Evolutionary conservation across 2,888 invertebrate genomes (phyloP), one percentile per base, ranked within the genome.

Genomic region (Nipponacmea schrenckii): DNA sequence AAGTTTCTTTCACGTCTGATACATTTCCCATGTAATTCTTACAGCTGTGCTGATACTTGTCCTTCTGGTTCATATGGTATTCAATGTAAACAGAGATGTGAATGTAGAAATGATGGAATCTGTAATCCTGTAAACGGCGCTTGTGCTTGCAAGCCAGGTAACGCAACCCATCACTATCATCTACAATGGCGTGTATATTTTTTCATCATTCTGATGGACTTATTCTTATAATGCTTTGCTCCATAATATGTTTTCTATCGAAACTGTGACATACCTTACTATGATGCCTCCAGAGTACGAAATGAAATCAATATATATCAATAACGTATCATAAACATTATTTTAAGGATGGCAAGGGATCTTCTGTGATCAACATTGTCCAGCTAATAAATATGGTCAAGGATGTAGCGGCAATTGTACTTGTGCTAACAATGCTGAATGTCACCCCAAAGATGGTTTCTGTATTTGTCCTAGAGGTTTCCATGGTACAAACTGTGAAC

Each of bases 61-160:
- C 64, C 56, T 12, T 31, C 68, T 5, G 75, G 75, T 2, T 31
- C 17, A n/a, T 75, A 62, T 67, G 75, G 75, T 2, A 46, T n/a
- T 12, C 20, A 64, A 39, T 75, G 75, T 68, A 45, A 71, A n/a
- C 56, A 64, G 14, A 14, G 44, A 0, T 75, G 75, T 17, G 45
- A 39, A 15, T 75, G 75, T 56, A 17, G 27, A 1, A 44, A 73
- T 62, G 20, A 12, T 56, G 75, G 73, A 1, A 15, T 65, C 12
- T 75, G 75, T 69, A 69, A 75, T 46, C 44, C 62, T n/a, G 20
- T 27, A 2, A 39, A 67, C 4, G 75, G 75, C 7, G 24, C 26
- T 24, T 75, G 75, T 27, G 62, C 63, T n/a, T 75, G 75, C 27
- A 64, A 64, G 10, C 73, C 73, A n/a, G 75, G 75, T 1, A 72